Evolutionary conservation across 2,797 vertebrate species (phyloP), one percentile per base, ranked within the genome.

Genomic region (Channallabes apus): DNA sequence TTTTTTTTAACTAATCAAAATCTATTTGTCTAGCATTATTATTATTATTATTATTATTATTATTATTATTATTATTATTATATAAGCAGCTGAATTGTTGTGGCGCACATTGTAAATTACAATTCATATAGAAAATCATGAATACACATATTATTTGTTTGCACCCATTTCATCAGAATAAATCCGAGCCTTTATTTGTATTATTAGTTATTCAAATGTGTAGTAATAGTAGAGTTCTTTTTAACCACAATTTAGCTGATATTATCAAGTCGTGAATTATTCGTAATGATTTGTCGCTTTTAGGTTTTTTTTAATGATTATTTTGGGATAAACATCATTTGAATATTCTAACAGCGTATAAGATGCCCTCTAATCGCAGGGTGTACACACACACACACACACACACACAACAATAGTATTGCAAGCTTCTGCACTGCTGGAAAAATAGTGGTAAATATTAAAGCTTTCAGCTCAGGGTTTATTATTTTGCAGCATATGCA

Each of bases 281-380:
- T 54, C 56, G n/a, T 83, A 46, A 80, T 29, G 8, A 82, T 78
- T 82, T 78, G 64, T 68, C 4, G 24, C 54, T 32, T 8, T 17
- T 76, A 9, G 0, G 61, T 18, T 11, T 62, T 64, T 64, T 11
- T n/a, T n/a, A n/a, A n/a, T 64, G 27, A n/a, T 27, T 64, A n/a
- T n/a, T 64, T 71, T 71, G n/a, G 65, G 46, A 61, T 62, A 65
- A 56, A 64, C 68, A 51, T 61, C 9, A 2, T 27, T 64, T 83
- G 75, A 75, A 80, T 73, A 54, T 27, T 3, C 32, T 54, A 56
- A 77, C 64, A 77, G 56, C 83, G 68, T 86, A 78, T 76, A 17
- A 69, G 11, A 24, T 69, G 54, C 38, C 24, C 20, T 85, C 84
- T 88, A 84, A 86, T 87, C 84, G 2, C 68, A 65, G 84, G 64